Base-by-base conservation (phyloP, 2,797 vertebrate species). In the Halcyon chelicuti region DNA sequence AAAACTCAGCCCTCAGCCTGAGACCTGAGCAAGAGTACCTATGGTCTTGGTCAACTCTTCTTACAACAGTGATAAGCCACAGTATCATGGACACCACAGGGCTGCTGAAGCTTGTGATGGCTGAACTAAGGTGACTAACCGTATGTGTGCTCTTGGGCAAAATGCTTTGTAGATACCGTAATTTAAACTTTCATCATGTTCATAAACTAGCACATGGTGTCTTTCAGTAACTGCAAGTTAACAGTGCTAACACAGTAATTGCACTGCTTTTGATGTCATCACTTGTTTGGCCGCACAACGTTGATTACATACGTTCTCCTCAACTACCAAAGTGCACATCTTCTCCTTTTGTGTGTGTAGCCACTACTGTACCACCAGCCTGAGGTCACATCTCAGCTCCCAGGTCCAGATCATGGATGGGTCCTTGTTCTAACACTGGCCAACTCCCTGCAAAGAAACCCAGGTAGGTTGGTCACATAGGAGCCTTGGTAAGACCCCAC, bases 271-370 rank as follows among this genome's bases (percentile, higher is more conserved):
- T 33, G 44, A 19, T 42, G 1, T 20, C 2, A 2, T 63, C 25
- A 7, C 37, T 71, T 75, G 39, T 58, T 67, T 17, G 58, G 49
- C 49, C 57, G 29, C 2, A 0, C 29, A 6, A 62, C 16, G 33
- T 37, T 61, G 29, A 14, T 55, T 16, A 10, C 9, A 1, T 37
- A 14, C 3, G 0, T 20, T 33, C 40, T 77, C 5, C 49, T 72
- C 49, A 40, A 15, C 55, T 28, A 1, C 17, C 26, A 20, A 55
- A 15, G 17, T 1, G 3, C 16, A 3, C 3, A 5, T 55, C 22
- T 51, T 21, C 44, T 57, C 26, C 26, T 25, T 63, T 31, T 2
- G 1, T 1, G 0, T 13, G 17, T 0, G 1, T 23, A 73, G n/a
- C 39, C 47, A 33, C 58, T 54, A 54, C 39, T 60, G 44, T 51